Evolutionary conservation across 2,797 vertebrate species (phyloP), one percentile per base, ranked within the genome.

Genomic region (Anableps anableps): DNA sequence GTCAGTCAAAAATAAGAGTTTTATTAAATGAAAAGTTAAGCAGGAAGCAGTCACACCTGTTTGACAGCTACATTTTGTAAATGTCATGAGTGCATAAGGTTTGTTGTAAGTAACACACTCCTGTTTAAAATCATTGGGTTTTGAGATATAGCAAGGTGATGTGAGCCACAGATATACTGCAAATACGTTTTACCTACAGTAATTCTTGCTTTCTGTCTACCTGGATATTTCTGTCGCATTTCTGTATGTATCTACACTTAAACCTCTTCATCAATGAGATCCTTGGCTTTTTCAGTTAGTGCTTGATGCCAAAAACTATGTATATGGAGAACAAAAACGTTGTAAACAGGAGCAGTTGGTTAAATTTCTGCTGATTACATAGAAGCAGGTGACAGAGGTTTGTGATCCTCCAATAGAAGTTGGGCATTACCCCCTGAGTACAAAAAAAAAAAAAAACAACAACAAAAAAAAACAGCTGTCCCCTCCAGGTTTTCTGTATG

Each of bases 11-110:
- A 77, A 31, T 10, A 72, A 19, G 14, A 13, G 11, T 73, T 51
- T 8, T 41, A 70, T 16, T 26, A 50, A 36, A 21, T 36, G 19
- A 62, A 4, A 77, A 29, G 13, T 13, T 58, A 36, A 21, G 7
- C 4, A 45, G 48, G 4, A 29, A 68, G 47, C 50, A 5, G 66
- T 79, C 75, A 78, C 80, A 86, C 55, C 68, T 36, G 72, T 87
- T 74, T 85, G 72, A 80, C 77, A 77, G 41, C n/a, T 71, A 21
- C 29, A 21, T 45, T 47, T 6, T 38, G 8, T 23, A 31, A 21
- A 75, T 62, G 21, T 55, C 23, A 36, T 4, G 13, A 38, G 34
- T n/a, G 16, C 38, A n/a, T 23, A 43, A 26, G 26, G 66, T 70
- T n/a, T 70, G 11, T 70, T 45, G 62, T 19, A n/a, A 68, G 36